Conservation (phyloP, 2,797 vertebrate genomes). For the Alfaro cultratus region DNA sequence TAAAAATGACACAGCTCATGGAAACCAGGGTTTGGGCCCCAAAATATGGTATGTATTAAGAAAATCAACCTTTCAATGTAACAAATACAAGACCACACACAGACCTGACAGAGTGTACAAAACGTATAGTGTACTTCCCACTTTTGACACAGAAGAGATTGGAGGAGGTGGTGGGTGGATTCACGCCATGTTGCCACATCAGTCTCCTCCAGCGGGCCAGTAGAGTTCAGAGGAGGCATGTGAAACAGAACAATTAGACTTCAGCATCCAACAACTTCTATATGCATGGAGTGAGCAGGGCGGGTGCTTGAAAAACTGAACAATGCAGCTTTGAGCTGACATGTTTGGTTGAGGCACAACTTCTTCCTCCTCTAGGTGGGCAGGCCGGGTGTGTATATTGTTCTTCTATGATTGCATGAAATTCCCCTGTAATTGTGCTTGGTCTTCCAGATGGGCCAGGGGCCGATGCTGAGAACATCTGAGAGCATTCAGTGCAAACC, state of each 20-base stretch:
- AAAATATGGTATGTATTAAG: not conserved
- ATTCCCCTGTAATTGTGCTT: constrained; percentile 66
- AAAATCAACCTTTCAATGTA: not conserved
- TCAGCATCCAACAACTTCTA: constrained; percentile 54
- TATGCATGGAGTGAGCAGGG: constrained; percentile 43
- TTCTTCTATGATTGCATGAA: constrained; percentile 72
- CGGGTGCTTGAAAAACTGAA: constrained; percentile 42
- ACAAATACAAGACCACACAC: constrained; percentile 4
- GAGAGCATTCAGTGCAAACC: constrained; percentile 45
- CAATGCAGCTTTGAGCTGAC: constrained; percentile 35
- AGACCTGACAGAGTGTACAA: constrained; percentile 39
- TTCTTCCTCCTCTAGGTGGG: constrained; percentile 55
- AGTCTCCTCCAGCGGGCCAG: constrained; percentile 57
- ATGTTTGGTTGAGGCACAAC: constrained; percentile 35
- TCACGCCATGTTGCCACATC: constrained; percentile 57
- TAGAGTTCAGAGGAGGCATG: constrained; percentile 62
- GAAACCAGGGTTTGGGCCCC: not conserved
- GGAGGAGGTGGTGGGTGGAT: constrained; percentile 60
- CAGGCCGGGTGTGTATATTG: constrained; percentile 68
- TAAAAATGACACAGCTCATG: not conserved
- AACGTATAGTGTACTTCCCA: constrained; percentile 28
- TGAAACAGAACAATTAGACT: constrained; percentile 44
- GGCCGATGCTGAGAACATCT: constrained; percentile 68
- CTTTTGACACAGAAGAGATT: constrained; percentile 41
- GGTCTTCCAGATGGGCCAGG: constrained; percentile 53